These are phyloP conservation scores for Actinia equina DNA, from an alignment of 64 coral and sea anemone genomes.

Conservation along the genomic window DNA sequence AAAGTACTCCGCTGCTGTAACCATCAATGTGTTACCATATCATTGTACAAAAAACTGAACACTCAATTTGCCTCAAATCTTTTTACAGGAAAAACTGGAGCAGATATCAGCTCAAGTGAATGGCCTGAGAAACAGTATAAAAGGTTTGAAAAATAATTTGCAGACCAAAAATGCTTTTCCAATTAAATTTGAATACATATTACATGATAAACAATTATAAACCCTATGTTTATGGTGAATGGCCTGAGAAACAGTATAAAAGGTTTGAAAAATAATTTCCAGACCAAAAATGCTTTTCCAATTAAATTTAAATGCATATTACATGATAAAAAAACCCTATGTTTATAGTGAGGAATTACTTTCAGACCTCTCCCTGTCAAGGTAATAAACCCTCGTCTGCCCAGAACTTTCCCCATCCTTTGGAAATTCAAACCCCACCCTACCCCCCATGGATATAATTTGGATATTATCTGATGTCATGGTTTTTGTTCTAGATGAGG, in stretches of 20 bases:
- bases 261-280: neutral
- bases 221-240: neutral
- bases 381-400: too few species aligned
- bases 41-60: too few species aligned
- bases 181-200: neutral
- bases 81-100: conserved; percentile 22
- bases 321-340: too few species aligned
- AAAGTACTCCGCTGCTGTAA: too few species aligned
- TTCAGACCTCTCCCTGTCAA: neutral
- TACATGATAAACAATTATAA: too few species aligned
- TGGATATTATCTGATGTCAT: neutral
- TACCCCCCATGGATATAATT: too few species aligned
- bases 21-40: too few species aligned
- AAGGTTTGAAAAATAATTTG: neutral
- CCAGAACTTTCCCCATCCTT: neutral
- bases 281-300: neutral
- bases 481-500: neutral
- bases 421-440: neutral
- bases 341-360: neutral
- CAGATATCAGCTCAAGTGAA: conserved; percentile 23
- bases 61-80: too few species aligned
- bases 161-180: neutral
- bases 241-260: neutral
- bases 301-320: neutral
- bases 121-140: neutral